Evolutionary conservation across 2,888 invertebrate genomes (phyloP), one percentile per base, ranked within the genome.

Genomic region (Lithodes maja): DNA sequence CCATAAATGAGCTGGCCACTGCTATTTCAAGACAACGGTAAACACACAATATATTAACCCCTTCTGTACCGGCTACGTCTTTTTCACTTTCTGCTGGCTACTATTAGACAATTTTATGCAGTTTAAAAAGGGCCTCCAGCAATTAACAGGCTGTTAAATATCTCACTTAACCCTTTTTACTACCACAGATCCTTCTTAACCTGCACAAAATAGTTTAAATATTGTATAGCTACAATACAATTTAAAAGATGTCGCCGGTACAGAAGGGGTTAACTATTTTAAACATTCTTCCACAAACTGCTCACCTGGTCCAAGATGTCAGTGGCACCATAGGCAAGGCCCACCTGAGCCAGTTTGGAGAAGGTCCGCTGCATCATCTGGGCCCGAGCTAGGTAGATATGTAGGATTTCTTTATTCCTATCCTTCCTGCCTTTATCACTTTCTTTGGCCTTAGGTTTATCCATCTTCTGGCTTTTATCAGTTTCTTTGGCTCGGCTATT

Each of bases 301-400:
- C 71, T 17, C 71, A 71, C 71, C 71, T 71, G 71, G 71, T 71
- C 71, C 71, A 71, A n/a, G 71, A 71, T 71, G 5, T 12, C n/a
- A 5, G 71, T 71, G 17, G 71, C 15, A 5, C 71, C 71, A 17
- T 71, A 71, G 17, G 15, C 71, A 5, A n/a, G n/a, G 3, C 71
- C 71, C 12, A 17, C 17, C 15, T n/a, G 71, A 71, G n/a, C 71
- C 71, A 71, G 71, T n/a, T 71, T 71, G 12, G 71, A 71, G 17
- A 71, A 71, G 12, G 71, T 71, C 71, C 17, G 3, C 5, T 71
- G 71, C 71, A 71, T 71, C 17, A 71, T 71, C 71, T 71, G n/a
- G 71, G n/a, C 17, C 3, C 71, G 71, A 17, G 71, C 15, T 71
- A 71, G 17, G 71, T n/a, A 71, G 71, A 71, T 3, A 71, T 17